Percentiles rank a stretch among this genome's conserved stretches.
Conservation (phyloP, 1,140 invertebrate genomes). For the Drosophila kohkoa region DNA sequence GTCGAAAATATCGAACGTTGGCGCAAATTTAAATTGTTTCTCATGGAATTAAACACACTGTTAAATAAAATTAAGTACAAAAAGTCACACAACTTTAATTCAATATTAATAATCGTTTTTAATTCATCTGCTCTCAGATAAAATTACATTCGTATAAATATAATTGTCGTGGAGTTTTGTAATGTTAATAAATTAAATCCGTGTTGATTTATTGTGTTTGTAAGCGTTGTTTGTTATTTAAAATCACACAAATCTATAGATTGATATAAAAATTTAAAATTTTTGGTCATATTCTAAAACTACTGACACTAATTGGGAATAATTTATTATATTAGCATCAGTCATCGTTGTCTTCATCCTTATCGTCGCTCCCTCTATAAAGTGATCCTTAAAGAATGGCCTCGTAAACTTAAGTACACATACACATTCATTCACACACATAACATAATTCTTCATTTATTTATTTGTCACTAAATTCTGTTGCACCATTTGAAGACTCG, state of each 20-base stretch:
- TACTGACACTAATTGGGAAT: conserved; percentile 25
- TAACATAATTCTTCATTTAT: conserved; percentile 7
- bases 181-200: conserved; percentile 37
- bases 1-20: too few relatives aligned
- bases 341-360: neutral
- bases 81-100: neutral
- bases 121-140: conserved; percentile 4
- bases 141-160: neutral
- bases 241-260: conserved; percentile 40
- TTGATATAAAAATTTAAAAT: conserved; percentile 42
- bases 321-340: conserved; percentile 39
- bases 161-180: conserved; percentile 2
- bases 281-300: conserved; percentile 45
- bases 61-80: too few relatives aligned
- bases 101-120: neutral
- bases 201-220: conserved; percentile 20
- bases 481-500: conserved; percentile 59
- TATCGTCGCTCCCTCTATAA: neutral
- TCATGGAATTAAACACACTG: too few relatives aligned
- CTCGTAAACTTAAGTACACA: conserved; percentile 20
- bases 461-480: conserved; percentile 55
- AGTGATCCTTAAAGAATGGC: conserved; percentile 31
- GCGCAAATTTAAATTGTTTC: too few relatives aligned
- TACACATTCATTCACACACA: neutral
- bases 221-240: conserved; percentile 35